Evolutionary conservation across 1,140 invertebrate species (phyloP).

Genomic region (Chrysoperla carnea): DNA sequence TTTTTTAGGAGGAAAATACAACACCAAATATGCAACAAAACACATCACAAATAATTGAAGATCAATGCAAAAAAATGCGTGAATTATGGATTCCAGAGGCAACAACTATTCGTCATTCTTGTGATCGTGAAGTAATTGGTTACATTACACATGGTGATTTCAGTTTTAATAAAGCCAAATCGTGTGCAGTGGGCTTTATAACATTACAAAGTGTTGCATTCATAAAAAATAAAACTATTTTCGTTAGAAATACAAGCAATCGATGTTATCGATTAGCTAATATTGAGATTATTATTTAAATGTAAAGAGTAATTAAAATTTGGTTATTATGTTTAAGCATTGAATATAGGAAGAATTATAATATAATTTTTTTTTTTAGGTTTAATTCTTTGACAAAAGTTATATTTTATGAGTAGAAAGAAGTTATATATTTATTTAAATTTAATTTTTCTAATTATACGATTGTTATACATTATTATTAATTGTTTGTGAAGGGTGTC

Average conservation of each 20-base stretch:
- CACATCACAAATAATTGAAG: conserved; percentile 17
- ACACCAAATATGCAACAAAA: no score
- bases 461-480: no score
- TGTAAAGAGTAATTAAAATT: no score
- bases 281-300: conserved; percentile 9
- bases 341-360: no score
- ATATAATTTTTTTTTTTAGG: no score
- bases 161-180: conserved; percentile 42
- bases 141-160: conserved; percentile 51
- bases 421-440: no score
- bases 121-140: conserved; percentile 49
- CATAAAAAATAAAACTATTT: conserved; percentile 11
- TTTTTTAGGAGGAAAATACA: conserved; percentile 4
- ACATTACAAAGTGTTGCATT: conserved; percentile 17
- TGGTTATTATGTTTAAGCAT: no score
- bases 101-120: conserved; percentile 35
- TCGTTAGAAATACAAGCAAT: conserved; percentile 16
- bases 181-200: conserved; percentile 49
- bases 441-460: no score
- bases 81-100: conserved; percentile 46
- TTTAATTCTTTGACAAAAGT: no score
- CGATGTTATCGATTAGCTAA: conserved; percentile 14
- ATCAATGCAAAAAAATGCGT: conserved; percentile 40
- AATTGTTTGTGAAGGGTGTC: no score
- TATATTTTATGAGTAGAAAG: no score